Evolutionary conservation across 2,797 vertebrate species (phyloP), one percentile per base, ranked within the genome.

Genomic region (Takifugu rubripes): DNA sequence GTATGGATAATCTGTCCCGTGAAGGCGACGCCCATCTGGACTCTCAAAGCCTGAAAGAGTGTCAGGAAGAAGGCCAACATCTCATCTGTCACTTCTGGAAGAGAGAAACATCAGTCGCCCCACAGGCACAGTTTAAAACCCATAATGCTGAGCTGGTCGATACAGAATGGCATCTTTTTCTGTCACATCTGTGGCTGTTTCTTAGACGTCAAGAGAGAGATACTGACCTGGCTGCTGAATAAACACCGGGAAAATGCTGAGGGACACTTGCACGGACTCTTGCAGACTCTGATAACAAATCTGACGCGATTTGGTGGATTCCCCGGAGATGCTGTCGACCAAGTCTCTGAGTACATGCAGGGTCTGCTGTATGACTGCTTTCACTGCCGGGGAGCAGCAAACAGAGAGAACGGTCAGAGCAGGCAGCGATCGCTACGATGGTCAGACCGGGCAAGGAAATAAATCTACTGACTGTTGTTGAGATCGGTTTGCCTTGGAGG

Each of bases 51-150:
- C 88, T 97, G 96, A 82, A 99, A 98, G 54, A 99, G 89, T 3
- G 93, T 97, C 79, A 99, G 90, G 92, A 99, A 99, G 89, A 98
- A 99, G 81, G 94, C 96, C 84, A 99, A 84, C 93, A 98, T 98
- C 84, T 97, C 94, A 68, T 99, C 97, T 0, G 96, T 97, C 81
- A 99, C 93, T 79, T 99, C 97, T 99, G 74, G 33, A 25, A 25
- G 70, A 47, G 50, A 74, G 27, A 75, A 64, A 29, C 0, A 5
- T 56, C 5, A 25, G 43, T 55, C 8, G 43, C 61, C 26, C 31
- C 7, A 0, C 1, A 49, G 7, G 60, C 25, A 11, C 50, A 6
- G 29, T 42, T 52, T 0, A 0, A 6, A 25, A 17, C 52, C 50
- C 46, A 11, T 21, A 5, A 33, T 6, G 36, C 10, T 40, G 36